Conservation (phyloP, 2,888 invertebrate genomes). For the Ecdyonurus torrentis region DNA sequence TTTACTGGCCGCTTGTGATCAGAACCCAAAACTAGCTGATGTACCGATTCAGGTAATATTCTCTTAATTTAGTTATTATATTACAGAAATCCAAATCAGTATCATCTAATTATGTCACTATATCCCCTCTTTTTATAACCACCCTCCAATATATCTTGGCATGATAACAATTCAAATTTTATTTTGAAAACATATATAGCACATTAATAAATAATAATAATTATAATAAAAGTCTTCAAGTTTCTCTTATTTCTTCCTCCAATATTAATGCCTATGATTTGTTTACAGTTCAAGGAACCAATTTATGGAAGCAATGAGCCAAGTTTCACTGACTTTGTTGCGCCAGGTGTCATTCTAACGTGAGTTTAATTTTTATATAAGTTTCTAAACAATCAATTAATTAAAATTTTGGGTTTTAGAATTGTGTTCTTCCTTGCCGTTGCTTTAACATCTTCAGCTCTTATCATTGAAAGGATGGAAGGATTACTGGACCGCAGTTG, state of each 20-base stretch:
- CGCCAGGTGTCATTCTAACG: slow-evolving; percentile 89
- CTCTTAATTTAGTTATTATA: too few species aligned
- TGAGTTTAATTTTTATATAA: slow-evolving; percentile 30
- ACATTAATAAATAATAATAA: too few species aligned
- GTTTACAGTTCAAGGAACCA: slow-evolving; percentile 55
- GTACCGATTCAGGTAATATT: slow-evolving; percentile 49
- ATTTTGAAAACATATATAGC: too few species aligned
- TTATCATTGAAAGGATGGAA: slow-evolving; percentile 82
- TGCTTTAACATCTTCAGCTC: slow-evolving; percentile 78
- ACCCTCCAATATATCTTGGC: not conserved
- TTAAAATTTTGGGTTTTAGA: slow-evolving; percentile 28
- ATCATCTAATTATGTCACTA: not conserved
- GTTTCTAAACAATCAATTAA: not conserved
- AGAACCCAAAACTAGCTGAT: slow-evolving; percentile 74
- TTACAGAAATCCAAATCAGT: not conserved
- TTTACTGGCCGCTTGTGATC: slow-evolving; percentile 50
- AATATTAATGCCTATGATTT: slow-evolving; percentile 16
- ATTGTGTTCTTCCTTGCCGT: slow-evolving; percentile 95
- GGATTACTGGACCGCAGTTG: slow-evolving; percentile 82
- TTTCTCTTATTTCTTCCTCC: too few species aligned
- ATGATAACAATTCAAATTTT: not conserved
- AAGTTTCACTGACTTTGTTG: slow-evolving; percentile 90
- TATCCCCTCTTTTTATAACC: too few species aligned
- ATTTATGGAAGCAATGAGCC: slow-evolving; percentile 80
- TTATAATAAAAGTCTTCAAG: too few species aligned